Conservation (phyloP, 2,113 vertebrate genomes). For the Bolborhynchus lineola region DNA sequence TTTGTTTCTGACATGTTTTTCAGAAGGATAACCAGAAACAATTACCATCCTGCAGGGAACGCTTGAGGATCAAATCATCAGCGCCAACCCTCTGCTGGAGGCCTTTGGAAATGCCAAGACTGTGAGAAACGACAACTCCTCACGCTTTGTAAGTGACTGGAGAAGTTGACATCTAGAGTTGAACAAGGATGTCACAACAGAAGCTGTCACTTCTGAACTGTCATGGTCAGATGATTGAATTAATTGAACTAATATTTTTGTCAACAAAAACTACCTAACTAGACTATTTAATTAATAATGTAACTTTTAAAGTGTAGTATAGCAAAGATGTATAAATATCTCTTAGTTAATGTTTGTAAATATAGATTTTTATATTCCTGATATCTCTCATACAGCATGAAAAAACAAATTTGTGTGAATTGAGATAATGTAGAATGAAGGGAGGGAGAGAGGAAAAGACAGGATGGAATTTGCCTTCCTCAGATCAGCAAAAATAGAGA, state of each 20-base stretch:
- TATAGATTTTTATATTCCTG: background rate
- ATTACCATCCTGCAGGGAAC: background rate
- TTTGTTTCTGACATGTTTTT: too few relatives aligned
- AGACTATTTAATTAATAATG: background rate
- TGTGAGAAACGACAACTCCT: conserved; percentile 80
- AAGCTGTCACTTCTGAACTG: background rate
- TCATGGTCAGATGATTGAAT: background rate
- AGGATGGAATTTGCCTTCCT: background rate
- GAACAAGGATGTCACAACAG: background rate
- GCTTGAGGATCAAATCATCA: conserved; percentile 77
- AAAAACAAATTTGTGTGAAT: background rate
- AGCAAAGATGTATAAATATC: background rate
- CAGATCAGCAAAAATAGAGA: background rate
- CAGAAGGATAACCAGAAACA: fast-evolving
- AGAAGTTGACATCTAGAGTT: background rate
- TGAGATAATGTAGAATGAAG: background rate
- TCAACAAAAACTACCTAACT: background rate
- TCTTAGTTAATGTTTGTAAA: background rate
- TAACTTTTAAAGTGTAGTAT: background rate
- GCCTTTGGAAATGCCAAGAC: conserved; percentile 83
- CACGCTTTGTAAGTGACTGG: conserved; percentile 68
- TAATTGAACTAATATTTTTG: background rate
- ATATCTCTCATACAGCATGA: background rate
- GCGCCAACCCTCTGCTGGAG: conserved; percentile 73
- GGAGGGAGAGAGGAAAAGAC: background rate